phyloP scores from a whole-genome alignment of 1,140 invertebrate species.

The Pomacea maculata region DNA sequence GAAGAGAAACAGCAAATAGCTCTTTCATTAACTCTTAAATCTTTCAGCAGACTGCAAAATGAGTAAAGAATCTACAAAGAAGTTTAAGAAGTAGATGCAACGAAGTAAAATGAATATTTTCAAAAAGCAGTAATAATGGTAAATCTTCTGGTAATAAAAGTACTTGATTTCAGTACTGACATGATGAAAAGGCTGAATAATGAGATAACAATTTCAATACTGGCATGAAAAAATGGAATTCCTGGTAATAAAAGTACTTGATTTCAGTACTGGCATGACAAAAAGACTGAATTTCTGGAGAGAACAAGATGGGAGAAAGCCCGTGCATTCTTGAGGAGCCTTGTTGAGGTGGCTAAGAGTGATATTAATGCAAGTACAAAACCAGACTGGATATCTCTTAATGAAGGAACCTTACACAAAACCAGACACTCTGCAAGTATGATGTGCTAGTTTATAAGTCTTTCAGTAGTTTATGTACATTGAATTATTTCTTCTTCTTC shows the following conservation, averaged over 20 bases:
- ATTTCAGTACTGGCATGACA: neutral
- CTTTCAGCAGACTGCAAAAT: too few species aligned
- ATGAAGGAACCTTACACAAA: too few species aligned
- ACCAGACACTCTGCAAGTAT: too few species aligned
- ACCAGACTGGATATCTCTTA: neutral
- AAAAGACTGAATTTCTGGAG: neutral
- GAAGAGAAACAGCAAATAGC: neutral
- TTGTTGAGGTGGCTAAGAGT: constrained; percentile 54
- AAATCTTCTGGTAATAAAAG: neutral
- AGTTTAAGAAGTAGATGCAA: too few species aligned
- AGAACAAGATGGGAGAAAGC: constrained; percentile 29
- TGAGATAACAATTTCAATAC: too few species aligned
- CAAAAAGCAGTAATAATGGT: too few species aligned
- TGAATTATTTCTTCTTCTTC: too few species aligned
- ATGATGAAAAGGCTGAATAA: neutral
- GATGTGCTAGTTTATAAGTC: too few species aligned
- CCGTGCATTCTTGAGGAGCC: constrained; percentile 44
- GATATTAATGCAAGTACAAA: constrained; percentile 48
- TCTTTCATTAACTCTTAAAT: neutral
- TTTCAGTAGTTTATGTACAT: too few species aligned
- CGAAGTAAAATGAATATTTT: too few species aligned
- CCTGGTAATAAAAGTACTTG: neutral
- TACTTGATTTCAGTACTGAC: neutral
- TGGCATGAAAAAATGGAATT: neutral
- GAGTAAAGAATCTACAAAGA: too few species aligned